phyloP scores from a whole-genome alignment of 2,888 invertebrate genomes.

The Empis livida region DNA sequence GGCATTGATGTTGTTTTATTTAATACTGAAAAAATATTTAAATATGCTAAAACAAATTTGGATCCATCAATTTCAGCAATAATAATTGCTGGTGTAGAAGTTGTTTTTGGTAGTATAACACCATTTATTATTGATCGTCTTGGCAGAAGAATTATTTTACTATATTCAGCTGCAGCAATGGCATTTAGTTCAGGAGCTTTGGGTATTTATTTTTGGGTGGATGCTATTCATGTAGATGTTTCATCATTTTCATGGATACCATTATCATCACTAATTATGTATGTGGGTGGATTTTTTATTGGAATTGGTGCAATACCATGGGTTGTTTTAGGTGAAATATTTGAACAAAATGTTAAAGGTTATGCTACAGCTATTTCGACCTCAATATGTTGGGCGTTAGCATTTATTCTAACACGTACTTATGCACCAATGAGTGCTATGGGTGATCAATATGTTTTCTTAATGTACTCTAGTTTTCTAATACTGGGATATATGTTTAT shows the following conservation, averaged over 20 bases:
- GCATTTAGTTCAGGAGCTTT: constrained; percentile 44
- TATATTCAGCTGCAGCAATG: constrained; percentile 57
- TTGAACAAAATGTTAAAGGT: constrained; percentile 65
- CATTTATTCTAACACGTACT: constrained; percentile 62
- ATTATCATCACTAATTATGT: constrained; percentile 55
- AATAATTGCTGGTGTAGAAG: constrained; percentile 57
- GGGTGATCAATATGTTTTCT: constrained; percentile 55
- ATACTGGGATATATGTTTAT: constrained; percentile 55
- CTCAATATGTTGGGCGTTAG: constrained; percentile 61
- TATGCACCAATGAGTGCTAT: constrained; percentile 47
- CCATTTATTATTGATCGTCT: constrained; percentile 64
- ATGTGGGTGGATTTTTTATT: constrained; percentile 61
- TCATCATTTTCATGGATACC: constrained; percentile 52
- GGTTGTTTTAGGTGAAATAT: constrained; percentile 72
- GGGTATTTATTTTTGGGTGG: constrained; percentile 54
- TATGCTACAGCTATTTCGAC: constrained; percentile 65
- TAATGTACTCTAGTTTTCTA: constrained; percentile 55
- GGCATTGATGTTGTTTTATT: constrained; percentile 73
- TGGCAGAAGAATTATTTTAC: constrained; percentile 58
- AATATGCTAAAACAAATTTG: constrained; percentile 48
- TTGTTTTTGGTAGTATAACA: constrained; percentile 54
- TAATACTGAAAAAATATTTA: constrained; percentile 61
- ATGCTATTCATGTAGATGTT: constrained; percentile 33
- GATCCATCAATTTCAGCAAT: constrained; percentile 55
- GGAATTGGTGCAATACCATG: constrained; percentile 70